Conservation (phyloP, 2,113 vertebrate genomes). For the Arenaria interpres region DNA sequence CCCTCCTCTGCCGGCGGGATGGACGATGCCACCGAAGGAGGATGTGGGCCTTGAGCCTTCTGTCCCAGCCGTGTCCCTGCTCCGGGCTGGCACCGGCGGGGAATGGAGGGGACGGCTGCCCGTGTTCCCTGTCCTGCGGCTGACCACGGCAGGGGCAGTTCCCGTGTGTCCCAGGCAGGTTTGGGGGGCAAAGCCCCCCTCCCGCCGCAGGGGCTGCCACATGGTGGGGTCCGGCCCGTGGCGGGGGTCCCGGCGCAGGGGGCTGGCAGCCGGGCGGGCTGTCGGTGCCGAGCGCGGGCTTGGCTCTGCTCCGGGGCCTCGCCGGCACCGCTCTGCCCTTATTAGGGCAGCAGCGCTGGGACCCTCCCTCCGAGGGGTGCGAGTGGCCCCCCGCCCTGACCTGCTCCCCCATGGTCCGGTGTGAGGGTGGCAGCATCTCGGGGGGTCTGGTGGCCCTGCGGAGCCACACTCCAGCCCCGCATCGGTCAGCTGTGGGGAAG, state of each 20-base stretch:
- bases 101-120: not conserved
- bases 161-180: not conserved
- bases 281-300: not conserved
- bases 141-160: not conserved
- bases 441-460: fast-evolving
- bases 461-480: fast-evolving
- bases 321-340: not conserved
- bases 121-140: not conserved
- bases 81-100: fast-evolving
- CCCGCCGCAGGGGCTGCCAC: fast-evolving
- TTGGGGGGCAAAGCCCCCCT: not conserved
- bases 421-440: fast-evolving
- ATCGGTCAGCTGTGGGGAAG: fast-evolving
- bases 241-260: fast-evolving
- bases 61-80: not conserved
- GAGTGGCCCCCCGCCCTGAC: not conserved
- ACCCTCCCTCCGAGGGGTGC: not conserved
- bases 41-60: not conserved
- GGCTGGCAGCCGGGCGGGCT: not conserved
- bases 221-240: not conserved
- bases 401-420: not conserved
- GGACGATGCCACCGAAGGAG: slow-evolving; percentile 46
- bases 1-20: not conserved
- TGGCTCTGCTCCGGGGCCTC: not conserved
- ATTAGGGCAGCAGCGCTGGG: not conserved